These are phyloP conservation scores for Nowickia ferox DNA, from an alignment of 2,888 invertebrate species.

Conservation along the genomic window DNA sequence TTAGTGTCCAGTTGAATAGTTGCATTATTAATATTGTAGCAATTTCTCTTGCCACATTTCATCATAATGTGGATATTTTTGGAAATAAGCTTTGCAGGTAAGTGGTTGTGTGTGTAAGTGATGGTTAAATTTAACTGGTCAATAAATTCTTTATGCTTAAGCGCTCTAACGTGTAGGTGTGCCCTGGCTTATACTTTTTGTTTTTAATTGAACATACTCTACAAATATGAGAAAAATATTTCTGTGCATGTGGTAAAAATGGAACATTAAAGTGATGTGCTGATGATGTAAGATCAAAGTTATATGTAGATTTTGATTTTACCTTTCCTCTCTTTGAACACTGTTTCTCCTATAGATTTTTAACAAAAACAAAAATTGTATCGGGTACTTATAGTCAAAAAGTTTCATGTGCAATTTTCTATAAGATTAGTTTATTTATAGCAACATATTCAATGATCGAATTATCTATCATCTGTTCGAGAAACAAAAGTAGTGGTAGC, in stretches of 20 bases:
- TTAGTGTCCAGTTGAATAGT: constrained; percentile 74
- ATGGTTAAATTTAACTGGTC: constrained; percentile 32
- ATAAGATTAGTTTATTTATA: too few species aligned
- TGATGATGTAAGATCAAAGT: too few species aligned
- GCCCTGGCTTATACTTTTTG: neutral
- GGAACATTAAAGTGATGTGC: neutral
- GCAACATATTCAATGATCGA: too few species aligned
- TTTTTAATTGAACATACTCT: neutral
- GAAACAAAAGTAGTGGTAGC: too few species aligned
- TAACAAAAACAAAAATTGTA: too few species aligned
- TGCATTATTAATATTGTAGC: constrained; percentile 63
- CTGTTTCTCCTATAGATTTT: too few species aligned
- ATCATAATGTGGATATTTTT: constrained; percentile 10
- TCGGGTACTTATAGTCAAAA: too few species aligned
- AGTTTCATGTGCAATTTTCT: too few species aligned
- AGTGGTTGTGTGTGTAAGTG: neutral
- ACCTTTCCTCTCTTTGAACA: too few species aligned
- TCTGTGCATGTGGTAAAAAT: neutral
- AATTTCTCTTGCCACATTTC: constrained; percentile 3
- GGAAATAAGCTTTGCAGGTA: neutral
- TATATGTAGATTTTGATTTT: too few species aligned
- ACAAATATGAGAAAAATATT: neutral
- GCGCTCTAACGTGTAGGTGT: constrained; percentile 2
- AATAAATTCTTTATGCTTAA: constrained; percentile 26
- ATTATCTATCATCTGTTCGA: too few species aligned